Evolutionary conservation across 2,797 vertebrate genomes (phyloP), one percentile per base, ranked within the genome.

Genomic region (Tokudaia tokunoshimensis): DNA sequence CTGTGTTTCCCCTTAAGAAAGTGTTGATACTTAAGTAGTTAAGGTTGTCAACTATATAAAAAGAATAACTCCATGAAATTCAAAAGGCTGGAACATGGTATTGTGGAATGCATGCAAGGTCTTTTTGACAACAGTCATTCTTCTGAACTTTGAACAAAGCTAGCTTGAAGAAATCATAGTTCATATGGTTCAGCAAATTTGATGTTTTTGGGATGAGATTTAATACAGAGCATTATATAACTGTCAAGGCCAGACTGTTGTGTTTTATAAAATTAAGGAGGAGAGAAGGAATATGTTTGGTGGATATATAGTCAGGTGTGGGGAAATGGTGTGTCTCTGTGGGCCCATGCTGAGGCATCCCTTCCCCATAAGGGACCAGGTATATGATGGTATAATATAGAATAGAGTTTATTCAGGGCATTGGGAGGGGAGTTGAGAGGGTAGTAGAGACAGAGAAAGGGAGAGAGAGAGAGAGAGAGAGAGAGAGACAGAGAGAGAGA

Each of bases 161-260:
- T 92, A 85, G 50, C 70, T 91, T 94, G 41, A 88, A 37, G 34
- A 80, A 80, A 52, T 89, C 65, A 37, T 15, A 82, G n/a, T 55
- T 87, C 59, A 55, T 26, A 47, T 15, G 67, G 78, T 61, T 89
- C 26, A 65, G 55, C 5, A 78, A 84, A 78, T 74, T 85, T 84
- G 29, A 67, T 65, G 19, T 22, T 74, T 97, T 95, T 76, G 83
- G 70, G 72, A 10, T 70, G 63, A 50, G 19, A 70, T 93, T 91
- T 79, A 79, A 84, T 78, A 74, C 41, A 79, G 55, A 72, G 34
- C 47, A 9, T 31, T 92, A 50, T 79, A 52, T 87, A 74, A n/a
- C 29, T 91, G 89, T 89, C 37, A 65, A 82, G 59, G 34, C 17
- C 17, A 90, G 22, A 82, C 22, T 7, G 63, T 67, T 67, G 29